Base-by-base conservation (phyloP, 2,888 invertebrate species). In the Coelopa pilipes region DNA sequence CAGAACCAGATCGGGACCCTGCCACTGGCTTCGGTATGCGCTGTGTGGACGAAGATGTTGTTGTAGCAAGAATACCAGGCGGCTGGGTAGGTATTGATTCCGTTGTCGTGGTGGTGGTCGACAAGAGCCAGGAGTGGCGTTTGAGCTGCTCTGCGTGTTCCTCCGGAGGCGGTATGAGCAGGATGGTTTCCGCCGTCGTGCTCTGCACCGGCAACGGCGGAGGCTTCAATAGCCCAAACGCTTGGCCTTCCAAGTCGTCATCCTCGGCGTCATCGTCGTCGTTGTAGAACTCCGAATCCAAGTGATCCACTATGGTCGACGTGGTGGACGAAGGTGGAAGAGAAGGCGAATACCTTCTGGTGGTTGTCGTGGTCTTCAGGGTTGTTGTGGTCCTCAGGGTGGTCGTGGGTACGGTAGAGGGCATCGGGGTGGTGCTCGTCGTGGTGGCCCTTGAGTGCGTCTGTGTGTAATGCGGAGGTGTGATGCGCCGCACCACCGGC, bases 151-250 rank as follows among this genome's bases (percentile, higher is more conserved):
- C 82, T 59, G 82, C 84, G 63, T 85, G 82, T 74, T 88, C 88
- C 70, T 87, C 87, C 0, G 85, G 78, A n/a, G 88, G 87, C 1
- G 87, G 87, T 80, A 87, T 87, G 34, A 87, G 72, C 7, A 87
- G 75, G 63, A 87, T 87, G 1, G 87, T 87, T 77, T 85, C 87
- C 1, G 86, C 81, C 13, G 87, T 87, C 10, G 87, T 86, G 7
- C 85, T 81, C 55, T 80, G 80, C 62, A 76, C 62, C 1, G 82
- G 67, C 1, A 81, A 80, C 1, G 81, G 81, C 0, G 81, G 81
- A 0, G 81, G 81, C 53, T 80, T 81, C 50, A 80, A 76, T 77
- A 80, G 67, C 1, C 77, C 82, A 2, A 81, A 84, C 0, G 80
- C 80, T 70, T 85, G 86, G 7, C 85, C 84, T 70, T 86, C 86